phyloP scores from a whole-genome alignment of 2,113 vertebrate genomes.

The Dasyurus viverrinus region DNA sequence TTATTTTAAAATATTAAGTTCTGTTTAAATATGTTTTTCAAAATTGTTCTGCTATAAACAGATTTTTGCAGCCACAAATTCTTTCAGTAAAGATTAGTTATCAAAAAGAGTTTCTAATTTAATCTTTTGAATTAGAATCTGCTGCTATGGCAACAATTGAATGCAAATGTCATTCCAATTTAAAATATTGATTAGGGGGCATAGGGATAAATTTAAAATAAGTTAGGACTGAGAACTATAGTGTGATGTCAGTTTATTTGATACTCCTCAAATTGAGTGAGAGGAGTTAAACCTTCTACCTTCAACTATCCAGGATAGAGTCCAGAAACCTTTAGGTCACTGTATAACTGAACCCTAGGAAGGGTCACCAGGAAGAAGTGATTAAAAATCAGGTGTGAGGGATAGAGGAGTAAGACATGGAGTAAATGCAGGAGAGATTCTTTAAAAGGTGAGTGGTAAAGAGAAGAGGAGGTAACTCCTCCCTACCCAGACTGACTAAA shows the following conservation, averaged over 20 bases:
- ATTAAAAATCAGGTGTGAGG: neutral
- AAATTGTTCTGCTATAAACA: neutral
- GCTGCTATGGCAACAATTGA: neutral
- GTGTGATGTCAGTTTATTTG: neutral
- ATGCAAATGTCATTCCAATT: neutral
- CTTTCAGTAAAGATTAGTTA: constrained; percentile 43
- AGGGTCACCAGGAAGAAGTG: neutral
- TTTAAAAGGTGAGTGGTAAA: neutral
- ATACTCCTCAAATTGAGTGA: neutral
- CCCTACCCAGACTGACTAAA: neutral
- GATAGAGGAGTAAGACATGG: too few relatives aligned
- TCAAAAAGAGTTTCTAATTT: constrained; percentile 25
- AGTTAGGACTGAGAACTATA: neutral
- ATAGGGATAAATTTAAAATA: neutral
- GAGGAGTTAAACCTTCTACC: neutral
- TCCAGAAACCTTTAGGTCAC: neutral
- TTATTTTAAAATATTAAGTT: neutral
- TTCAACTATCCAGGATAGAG: neutral
- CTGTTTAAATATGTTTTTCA: neutral
- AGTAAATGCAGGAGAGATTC: neutral
- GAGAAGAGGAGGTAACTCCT: neutral
- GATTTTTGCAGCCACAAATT: neutral
- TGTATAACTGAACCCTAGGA: neutral
- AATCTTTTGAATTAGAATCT: constrained; percentile 14
- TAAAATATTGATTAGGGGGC: neutral